Evolutionary conservation across 2,888 invertebrate species (phyloP), one percentile per base, ranked within the genome.

Genomic region (Hirtodrosophila trivittata): DNA sequence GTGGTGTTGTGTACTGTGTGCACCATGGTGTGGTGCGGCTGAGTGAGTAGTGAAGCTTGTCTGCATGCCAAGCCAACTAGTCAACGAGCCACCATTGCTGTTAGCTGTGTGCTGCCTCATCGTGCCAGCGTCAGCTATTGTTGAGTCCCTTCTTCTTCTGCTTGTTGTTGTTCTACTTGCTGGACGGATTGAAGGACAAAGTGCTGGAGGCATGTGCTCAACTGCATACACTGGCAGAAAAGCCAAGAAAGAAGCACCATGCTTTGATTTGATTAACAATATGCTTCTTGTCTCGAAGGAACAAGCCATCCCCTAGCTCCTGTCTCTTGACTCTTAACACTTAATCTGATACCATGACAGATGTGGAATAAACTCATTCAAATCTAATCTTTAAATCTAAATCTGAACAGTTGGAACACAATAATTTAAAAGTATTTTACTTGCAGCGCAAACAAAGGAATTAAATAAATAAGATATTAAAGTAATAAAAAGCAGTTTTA

Each of bases 121-220:
- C 37, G 16, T 33, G 37, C 9, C 35, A 57, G 26, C 37, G 5
- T 1, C 28, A 26, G 42, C 43, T 33, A 54, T 57, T 62, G 49
- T 68, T 45, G 56, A 50, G 56, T 49, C 43, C 35, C 8, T 28
- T 30, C 13, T 28, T 45, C 7, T 28, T 30, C 13, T 28, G 32
- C 7, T 45, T 63, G 50, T 42, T 57, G 39, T 58, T 69, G 45
- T 55, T 51, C 38, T 50, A 50, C 49, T 55, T 69, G 41, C 54
- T 54, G 32, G 56, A 50, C 62, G 54, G 63, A 52, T 46, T 70
- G 67, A 64, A 62, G 56, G 55, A 54, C 60, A 64, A 67, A 57
- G 60, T 58, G 33, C 37, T 49, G 38, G 14, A 26, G 25, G 45
- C 26, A 18, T 18, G 33, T 39, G 41, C 18, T n/a, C 7, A 5